Evolutionary conservation across 2,113 vertebrate species (phyloP).

Genomic region (Myanophis thanlyinensis): DNA sequence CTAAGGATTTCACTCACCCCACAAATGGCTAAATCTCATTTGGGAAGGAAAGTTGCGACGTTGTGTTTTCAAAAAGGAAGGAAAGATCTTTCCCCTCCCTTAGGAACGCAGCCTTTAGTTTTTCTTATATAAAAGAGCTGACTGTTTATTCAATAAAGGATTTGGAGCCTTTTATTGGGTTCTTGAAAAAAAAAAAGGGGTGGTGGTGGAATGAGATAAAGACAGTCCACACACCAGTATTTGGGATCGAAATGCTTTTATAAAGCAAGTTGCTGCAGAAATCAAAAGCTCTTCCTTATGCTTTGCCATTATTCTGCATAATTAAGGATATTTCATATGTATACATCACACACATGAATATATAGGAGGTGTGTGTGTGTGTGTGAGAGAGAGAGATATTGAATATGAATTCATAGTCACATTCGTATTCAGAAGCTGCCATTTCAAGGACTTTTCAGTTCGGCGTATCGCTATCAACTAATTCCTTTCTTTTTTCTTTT

Average conservation of each 20-base stretch:
- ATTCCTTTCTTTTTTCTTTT: slow-evolving; percentile 82
- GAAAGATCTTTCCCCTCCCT: not conserved
- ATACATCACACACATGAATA: slow-evolving; percentile 67
- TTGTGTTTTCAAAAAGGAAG: slow-evolving; percentile 24
- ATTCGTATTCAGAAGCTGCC: slow-evolving; percentile 74
- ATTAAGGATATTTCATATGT: slow-evolving; percentile 73
- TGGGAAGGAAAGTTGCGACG: slow-evolving; percentile 25
- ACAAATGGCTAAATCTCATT: slow-evolving; percentile 13
- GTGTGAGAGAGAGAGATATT: too few species aligned
- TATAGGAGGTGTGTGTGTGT: too few species aligned
- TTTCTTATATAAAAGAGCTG: slow-evolving; percentile 59
- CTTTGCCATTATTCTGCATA: slow-evolving; percentile 72
- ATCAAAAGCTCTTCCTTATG: slow-evolving; percentile 56
- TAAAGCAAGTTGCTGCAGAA: slow-evolving; percentile 63
- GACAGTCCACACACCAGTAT: slow-evolving; percentile 43
- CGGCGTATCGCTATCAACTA: slow-evolving; percentile 82
- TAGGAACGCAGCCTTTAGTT: slow-evolving; percentile 54
- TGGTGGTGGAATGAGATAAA: slow-evolving; percentile 52
- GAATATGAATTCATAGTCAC: not conserved
- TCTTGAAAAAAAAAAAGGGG: slow-evolving; percentile 14
- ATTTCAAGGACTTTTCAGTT: slow-evolving; percentile 82
- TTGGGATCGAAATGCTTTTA: slow-evolving; percentile 62
- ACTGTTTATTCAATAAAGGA: slow-evolving; percentile 60
- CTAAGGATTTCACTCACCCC: slow-evolving; percentile 35
- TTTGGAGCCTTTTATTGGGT: slow-evolving; percentile 57